These are phyloP conservation scores for Pampusana beccarii DNA, from an alignment of 2,113 vertebrate species.

Conservation along the genomic window DNA sequence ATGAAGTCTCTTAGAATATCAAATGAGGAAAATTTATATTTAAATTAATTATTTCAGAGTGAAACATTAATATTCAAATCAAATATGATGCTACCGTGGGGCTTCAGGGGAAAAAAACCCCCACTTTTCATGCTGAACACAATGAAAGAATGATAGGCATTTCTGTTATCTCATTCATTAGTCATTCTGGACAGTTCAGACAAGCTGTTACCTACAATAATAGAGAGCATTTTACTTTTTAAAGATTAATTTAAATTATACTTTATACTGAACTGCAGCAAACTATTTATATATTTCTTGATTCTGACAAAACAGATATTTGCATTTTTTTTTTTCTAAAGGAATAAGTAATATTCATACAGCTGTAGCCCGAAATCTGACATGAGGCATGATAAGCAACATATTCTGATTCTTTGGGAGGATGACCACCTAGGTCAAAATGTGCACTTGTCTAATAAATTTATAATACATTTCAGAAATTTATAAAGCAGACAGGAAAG, in stretches of 20 bases:
- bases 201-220: conserved; percentile 21
- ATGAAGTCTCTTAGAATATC: background rate
- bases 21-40: conserved; percentile 13
- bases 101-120: background rate
- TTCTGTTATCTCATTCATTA: conserved; percentile 60
- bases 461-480: background rate
- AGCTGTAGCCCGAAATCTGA: background rate
- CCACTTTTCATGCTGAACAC: conserved; percentile 9
- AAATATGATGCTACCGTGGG: conserved; percentile 24
- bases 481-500: background rate
- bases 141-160: conserved; percentile 57
- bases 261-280: background rate
- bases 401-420: background rate
- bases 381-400: background rate
- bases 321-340: background rate
- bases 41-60: conserved; percentile 16
- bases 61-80: conserved; percentile 56
- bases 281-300: background rate
- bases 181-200: conserved; percentile 62
- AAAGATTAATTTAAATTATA: conserved; percentile 3
- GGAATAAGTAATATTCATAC: background rate
- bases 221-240: conserved; percentile 20
- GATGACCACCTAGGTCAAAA: background rate
- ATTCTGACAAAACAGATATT: background rate
- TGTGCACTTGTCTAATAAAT: background rate